phyloP scores from a whole-genome alignment of 2,113 vertebrate species.

The Sturnira hondurensis region DNA sequence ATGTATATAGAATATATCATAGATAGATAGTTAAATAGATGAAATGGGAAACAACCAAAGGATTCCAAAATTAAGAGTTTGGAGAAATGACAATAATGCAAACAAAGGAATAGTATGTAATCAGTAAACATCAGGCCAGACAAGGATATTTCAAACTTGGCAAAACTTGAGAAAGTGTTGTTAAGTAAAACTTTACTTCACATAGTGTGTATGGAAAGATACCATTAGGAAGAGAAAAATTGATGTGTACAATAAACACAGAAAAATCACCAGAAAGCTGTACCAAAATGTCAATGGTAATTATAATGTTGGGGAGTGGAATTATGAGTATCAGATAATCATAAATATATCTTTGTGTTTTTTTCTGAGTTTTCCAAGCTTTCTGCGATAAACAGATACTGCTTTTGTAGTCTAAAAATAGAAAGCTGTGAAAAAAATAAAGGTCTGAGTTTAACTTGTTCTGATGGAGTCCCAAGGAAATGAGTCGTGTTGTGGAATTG shows the following conservation, averaged over 20 bases:
- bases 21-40: neutral
- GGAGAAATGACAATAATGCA: neutral
- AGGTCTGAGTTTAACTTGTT: neutral
- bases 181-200: neutral
- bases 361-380: neutral
- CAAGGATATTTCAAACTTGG: neutral
- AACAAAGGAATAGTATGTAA: no score
- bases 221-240: neutral
- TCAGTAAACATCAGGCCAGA: neutral
- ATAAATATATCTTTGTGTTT: neutral
- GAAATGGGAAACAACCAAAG: neutral
- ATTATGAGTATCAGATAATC: neutral
- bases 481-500: neutral
- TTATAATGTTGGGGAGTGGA: neutral
- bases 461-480: neutral
- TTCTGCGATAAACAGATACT: neutral
- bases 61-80: neutral
- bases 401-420: neutral
- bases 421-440: neutral
- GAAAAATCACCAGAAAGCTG: neutral
- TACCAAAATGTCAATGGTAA: neutral
- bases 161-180: neutral
- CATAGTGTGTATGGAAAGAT: neutral
- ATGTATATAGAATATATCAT: neutral
- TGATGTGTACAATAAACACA: neutral